phyloP scores from a whole-genome alignment of 2,888 invertebrate species.

The Scaptomyza parva region DNA sequence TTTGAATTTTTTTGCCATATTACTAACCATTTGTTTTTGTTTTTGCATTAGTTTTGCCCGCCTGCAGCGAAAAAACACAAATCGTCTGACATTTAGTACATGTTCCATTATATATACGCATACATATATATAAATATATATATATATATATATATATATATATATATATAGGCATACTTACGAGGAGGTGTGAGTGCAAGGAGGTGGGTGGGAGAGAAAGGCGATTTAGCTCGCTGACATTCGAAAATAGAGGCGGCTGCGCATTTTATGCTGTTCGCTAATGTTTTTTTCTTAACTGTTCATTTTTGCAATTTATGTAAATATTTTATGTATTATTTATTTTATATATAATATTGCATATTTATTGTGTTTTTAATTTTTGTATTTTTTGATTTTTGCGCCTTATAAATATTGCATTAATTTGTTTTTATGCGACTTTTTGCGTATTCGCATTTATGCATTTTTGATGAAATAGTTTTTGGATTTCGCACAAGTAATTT shows the following conservation, averaged over 20 bases:
- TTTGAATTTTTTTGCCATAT: constrained; percentile 58
- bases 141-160: constrained; percentile 38
- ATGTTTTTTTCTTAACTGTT: constrained; percentile 52
- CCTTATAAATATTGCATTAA: constrained; percentile 76
- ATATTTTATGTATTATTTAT: constrained; percentile 80
- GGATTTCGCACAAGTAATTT: constrained; percentile 71
- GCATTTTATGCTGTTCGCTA: constrained; percentile 64
- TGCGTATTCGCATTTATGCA: constrained; percentile 65
- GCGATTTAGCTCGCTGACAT: constrained; percentile 41
- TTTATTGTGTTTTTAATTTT: constrained; percentile 12
- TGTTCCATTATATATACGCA: constrained; percentile 46
- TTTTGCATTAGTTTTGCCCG: constrained; percentile 76
- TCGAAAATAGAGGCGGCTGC: constrained; percentile 78
- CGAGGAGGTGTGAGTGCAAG: not conserved
- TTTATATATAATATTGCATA: constrained; percentile 59
- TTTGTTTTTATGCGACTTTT: constrained; percentile 57
- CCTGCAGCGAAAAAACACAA: constrained; percentile 43
- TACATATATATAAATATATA: constrained; percentile 40
- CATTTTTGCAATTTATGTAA: constrained; percentile 80
- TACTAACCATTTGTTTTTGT: constrained; percentile 71
- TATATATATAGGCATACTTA: constrained; percentile 26
- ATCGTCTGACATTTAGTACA: constrained; percentile 66
- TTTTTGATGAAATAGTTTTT: constrained; percentile 77
- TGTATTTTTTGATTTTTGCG: constrained; percentile 37
- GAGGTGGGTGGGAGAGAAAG: not conserved